phyloP scores from a whole-genome alignment of 2,113 vertebrate genomes.

The Apodemus sylvaticus region DNA sequence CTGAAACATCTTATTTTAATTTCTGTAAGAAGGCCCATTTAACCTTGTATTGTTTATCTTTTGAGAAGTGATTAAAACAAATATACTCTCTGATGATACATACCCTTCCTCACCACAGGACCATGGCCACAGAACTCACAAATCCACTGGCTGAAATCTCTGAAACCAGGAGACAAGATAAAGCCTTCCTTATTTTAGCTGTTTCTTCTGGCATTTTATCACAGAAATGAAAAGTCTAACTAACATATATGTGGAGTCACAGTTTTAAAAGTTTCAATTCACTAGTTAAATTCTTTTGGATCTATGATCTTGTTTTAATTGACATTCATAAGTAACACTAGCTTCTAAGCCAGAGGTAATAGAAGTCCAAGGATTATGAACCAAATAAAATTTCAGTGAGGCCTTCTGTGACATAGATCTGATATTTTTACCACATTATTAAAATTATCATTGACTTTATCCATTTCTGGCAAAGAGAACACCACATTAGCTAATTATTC shows the following conservation, averaged over 20 bases:
- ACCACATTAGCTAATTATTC: background rate
- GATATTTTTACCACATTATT: background rate
- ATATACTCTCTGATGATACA: background rate
- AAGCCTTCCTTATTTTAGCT: background rate
- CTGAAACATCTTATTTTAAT: constrained; percentile 42
- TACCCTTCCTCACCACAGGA: background rate
- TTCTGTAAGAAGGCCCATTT: constrained; percentile 41
- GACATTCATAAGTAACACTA: background rate
- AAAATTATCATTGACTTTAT: background rate
- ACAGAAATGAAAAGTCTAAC: background rate
- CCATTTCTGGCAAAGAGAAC: background rate
- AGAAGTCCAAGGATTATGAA: background rate
- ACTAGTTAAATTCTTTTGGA: background rate
- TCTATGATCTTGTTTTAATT: background rate
- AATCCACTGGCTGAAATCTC: background rate
- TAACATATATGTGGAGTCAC: background rate
- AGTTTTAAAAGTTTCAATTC: background rate
- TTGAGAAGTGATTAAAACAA: constrained; percentile 53
- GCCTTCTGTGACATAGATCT: background rate
- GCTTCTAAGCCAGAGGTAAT: background rate
- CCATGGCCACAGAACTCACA: background rate
- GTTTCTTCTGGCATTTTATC: background rate
- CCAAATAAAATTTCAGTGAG: background rate
- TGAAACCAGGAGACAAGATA: background rate
- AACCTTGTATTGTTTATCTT: background rate